Base-by-base conservation (phyloP, 2,888 invertebrate species). In the Ormyrus rosae region DNA sequence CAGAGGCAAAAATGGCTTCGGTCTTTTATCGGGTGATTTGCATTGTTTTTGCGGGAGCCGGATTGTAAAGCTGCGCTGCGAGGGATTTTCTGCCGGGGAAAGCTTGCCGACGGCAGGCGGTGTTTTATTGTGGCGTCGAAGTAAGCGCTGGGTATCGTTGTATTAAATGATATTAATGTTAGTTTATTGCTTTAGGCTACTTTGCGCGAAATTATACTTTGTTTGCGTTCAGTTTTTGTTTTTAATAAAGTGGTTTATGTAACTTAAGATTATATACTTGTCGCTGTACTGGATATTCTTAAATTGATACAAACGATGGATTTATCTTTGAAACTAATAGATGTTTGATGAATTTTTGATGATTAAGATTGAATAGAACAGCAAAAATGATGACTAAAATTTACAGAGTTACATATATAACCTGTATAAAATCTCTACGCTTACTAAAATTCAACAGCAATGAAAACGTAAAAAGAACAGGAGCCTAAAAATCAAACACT, bases 81-180 rank as follows among this genome's bases (percentile, higher is more conserved):
- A 51, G n/a, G 61, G 10, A 58, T 61, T 70, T 72, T 69, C 68
- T 51, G 50, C 67, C 60, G 50, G 5, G 19, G 51, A 48, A 65
- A 63, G 50, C 46, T 77, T 73, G 77, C 80, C 80, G 80, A 75
- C 80, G 80, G 80, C 76, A n/a, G 67, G 13, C 63, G 51, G 58
- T 77, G 48, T 48, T 76, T 80, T 55, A 56, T 50, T 56, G 55
- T 45, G 50, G 68, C 19, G 46, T 56, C 11, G 63, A 63, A 55
- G 76, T 72, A 68, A 71, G 61, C 45, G 19, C 67, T 51, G 34
- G 34, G 9, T 10, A 58, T 19, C 13, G 45, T 19, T 51, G 55
- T 75, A 75, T 58, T 50, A 73, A 63, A 63, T 60, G 73, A 68
- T 69, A 69, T 63, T 61, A 45, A 65, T 56, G n/a, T 9, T 74